Evolutionary conservation across 2,797 vertebrate genomes (phyloP), one percentile per base, ranked within the genome.

Genomic region (Poeciliopsis turneri): DNA sequence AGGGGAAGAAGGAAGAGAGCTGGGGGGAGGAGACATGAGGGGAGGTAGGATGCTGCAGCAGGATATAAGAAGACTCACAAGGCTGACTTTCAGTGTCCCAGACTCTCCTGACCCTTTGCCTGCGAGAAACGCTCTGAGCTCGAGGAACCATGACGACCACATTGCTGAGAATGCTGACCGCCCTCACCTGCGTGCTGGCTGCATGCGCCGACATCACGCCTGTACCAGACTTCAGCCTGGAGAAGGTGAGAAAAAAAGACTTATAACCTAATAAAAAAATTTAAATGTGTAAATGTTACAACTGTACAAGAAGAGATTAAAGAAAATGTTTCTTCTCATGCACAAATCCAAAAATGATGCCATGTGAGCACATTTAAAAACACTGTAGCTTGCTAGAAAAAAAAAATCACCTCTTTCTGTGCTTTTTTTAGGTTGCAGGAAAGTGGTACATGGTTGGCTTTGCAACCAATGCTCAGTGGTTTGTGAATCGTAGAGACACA

Each of bases 391-490:
- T 18, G 9, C 15, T 59, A 28, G 16, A 33, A 36, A 28, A 18
- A 23, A 39, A 9, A 30, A 1, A 28, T 66, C 45, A 51, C 16
- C 25, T 43, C 3, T 28, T 74, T 15, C 5, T 55, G 68, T 3
- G 45, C 28, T 9, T 55, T 28, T 12, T 33, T 81, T 84, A 99
- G 98, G 89, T 98, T 78, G 70, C 90, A 1, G 98, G 98, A 25
- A 97, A 84, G 77, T 99, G 98, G 98, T 97, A 95, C 93, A 86
- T 94, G 74, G 76, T 94, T 0, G 97, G 95, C 57, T 89, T 98
- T 78, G 97, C 97, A 77, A 97, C 97, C 85, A 97, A 97, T 45
- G 93, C 97, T 6, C 78, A 85, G 70, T 99, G 97, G 98, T 97
- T 98, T 92, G 95, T 92, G 74, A 94, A 87, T 64, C 88, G 96